Percentiles rank a stretch among this genome's conserved stretches.
Conservation (phyloP, 2,888 invertebrate genomes). For the Eupithecia tripunctaria region DNA sequence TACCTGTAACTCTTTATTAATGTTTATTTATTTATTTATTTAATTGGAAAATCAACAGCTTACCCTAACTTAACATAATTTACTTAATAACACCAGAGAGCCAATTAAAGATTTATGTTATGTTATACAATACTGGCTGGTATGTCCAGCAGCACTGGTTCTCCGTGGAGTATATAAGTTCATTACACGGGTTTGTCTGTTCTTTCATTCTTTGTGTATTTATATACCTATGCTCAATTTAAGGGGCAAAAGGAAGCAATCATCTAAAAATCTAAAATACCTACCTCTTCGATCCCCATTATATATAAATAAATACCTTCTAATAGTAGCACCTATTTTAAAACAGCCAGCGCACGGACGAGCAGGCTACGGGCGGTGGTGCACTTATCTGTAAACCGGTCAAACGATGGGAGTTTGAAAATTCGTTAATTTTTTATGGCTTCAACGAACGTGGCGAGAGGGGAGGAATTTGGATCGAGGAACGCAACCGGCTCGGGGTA, state of each 20-base stretch:
- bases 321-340: neutral
- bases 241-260: neutral
- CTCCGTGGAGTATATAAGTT: too few species aligned
- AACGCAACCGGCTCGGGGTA: constrained; percentile 75
- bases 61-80: too few species aligned
- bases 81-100: too few species aligned
- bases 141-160: too few species aligned
- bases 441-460: constrained; percentile 73
- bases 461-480: constrained; percentile 73
- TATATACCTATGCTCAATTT: too few species aligned
- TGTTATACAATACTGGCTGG: too few species aligned
- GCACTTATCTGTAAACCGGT: constrained; percentile 70
- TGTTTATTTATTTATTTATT: too few species aligned
- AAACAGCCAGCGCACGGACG: neutral
- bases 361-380: neutral
- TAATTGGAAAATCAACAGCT: too few species aligned
- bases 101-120: too few species aligned
- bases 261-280: too few species aligned
- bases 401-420: constrained; percentile 76
- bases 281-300: neutral
- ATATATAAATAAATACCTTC: neutral
- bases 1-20: too few species aligned
- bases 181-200: too few species aligned
- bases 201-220: neutral
- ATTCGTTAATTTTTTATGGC: constrained; percentile 83